A percentile compares a stretch with the other conserved stretches of the same genome.
phyloP scores from a whole-genome alignment of 2,888 invertebrate species.

The Tupiocoris notatus region DNA sequence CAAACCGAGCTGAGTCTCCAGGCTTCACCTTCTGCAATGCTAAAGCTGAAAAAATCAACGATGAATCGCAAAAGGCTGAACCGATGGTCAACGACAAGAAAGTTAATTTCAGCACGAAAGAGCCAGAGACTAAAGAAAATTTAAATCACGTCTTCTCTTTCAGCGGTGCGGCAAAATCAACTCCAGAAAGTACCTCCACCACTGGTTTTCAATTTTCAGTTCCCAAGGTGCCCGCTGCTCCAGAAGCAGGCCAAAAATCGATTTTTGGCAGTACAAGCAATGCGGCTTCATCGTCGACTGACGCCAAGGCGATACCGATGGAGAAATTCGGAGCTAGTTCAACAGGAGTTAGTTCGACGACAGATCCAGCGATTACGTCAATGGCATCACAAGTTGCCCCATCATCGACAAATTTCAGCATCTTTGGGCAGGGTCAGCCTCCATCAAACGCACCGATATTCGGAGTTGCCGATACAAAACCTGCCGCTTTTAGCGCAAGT shows the following conservation, averaged over 20 bases:
- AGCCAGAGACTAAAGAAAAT: no score
- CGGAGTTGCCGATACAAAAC: neutral
- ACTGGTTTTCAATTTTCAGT: neutral
- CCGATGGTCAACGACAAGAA: no score
- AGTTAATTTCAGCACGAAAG: neutral
- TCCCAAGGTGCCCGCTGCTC: neutral
- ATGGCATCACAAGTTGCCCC: neutral
- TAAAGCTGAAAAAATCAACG: neutral
- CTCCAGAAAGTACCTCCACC: neutral
- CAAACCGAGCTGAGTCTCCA: neutral
- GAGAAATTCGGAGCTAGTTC: constrained; percentile 11
- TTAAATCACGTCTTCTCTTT: no score
- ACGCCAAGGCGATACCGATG: constrained; percentile 22
- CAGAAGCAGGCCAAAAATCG: neutral
- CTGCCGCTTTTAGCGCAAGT: neutral
- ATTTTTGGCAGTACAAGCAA: constrained; percentile 34
- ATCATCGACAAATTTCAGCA: neutral
- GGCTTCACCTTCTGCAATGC: neutral
- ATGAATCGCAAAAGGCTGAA: neutral
- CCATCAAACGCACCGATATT: neutral
- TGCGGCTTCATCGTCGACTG: constrained; percentile 34
- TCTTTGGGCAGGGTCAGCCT: neutral
- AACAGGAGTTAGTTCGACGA: constrained; percentile 28
- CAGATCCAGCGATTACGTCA: constrained; percentile 1
- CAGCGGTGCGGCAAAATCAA: neutral